Conservation (phyloP, 2,888 invertebrate genomes). For the Meteorus cinctellus region DNA sequence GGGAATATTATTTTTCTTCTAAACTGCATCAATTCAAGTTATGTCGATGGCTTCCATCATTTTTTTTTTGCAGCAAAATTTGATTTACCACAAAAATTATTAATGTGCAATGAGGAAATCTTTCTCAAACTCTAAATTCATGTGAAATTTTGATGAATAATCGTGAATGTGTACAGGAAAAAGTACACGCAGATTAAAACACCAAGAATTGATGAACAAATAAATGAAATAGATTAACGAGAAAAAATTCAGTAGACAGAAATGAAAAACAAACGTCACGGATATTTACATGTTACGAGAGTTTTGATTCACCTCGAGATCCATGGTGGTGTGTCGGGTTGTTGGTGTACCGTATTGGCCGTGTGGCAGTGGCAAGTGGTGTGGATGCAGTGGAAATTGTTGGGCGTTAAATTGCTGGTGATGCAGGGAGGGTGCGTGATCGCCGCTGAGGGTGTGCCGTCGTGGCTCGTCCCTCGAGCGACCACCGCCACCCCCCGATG, state of each 20-base stretch:
- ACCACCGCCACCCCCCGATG: constrained; percentile 60
- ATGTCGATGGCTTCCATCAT: too few species aligned
- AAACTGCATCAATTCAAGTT: too few species aligned
- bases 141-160: too few species aligned
- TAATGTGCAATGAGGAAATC: too few species aligned
- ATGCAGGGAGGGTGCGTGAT: constrained; percentile 81
- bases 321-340: constrained; percentile 77
- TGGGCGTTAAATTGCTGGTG: constrained; percentile 74
- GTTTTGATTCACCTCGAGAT: constrained; percentile 81
- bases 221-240: constrained; percentile 26
- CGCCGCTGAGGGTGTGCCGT: constrained; percentile 85
- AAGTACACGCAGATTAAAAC: not conserved
- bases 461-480: constrained; percentile 84
- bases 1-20: too few species aligned
- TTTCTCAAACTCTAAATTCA: too few species aligned
- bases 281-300: constrained; percentile 58
- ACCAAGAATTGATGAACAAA: not conserved
- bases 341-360: constrained; percentile 75
- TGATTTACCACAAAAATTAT: too few species aligned
- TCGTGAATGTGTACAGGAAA: too few species aligned
- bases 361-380: constrained; percentile 76
- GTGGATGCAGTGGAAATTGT: constrained; percentile 72
- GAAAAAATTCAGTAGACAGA: constrained; percentile 17
- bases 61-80: too few species aligned
- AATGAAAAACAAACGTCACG: constrained; percentile 43